Base-by-base conservation (phyloP, 2,797 vertebrate genomes). In the Rousettus madagascariensis region DNA sequence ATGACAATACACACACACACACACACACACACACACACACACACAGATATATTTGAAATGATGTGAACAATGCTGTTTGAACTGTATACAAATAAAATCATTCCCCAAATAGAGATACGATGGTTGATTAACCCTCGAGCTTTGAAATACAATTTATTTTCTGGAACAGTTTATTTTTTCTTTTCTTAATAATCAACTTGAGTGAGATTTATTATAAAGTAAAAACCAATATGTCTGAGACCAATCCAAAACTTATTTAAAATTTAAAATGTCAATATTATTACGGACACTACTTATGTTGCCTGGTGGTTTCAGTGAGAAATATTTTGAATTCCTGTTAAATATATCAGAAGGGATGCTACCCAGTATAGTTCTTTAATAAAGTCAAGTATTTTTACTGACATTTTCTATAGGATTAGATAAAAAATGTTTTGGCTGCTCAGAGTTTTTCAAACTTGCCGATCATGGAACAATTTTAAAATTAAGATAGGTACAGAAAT, bases 391-490 rank as follows among this genome's bases (percentile, higher is more conserved):
- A 66, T 86, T 86, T 91, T 86, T 84, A 75, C 11, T 90, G 75
- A 36, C 4, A 84, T 84, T 95, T 95, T 19, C 28, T 95, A 13
- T 11, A 86, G 26, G 51, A 61, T 82, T 86, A 86, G 17, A 36
- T 75, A 87, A 91, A 6, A 20, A 91, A 86, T 65, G 10, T 19
- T 85, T 94, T 79, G 30, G 30, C 17, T 75, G 28, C 19, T 71
- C 77, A 55, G 7, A 83, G 30, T 61, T 93, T 83, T 88, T 26
- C 63, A 84, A 68, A 75, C 30, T 92, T 61, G 15, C 11, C 74
- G 8, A 87, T 63, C 24, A 71, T 63, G 51, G 7, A 78, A 90
- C n/a, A 33, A 68, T 85, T 94, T 72, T 28, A 96, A 87, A 96
- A 66, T 91, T 86, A 82, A 74, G n/a, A 72, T 68, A 55, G 33